A percentile compares a stretch with the other conserved stretches of the same genome.
Evolutionary conservation across 2,797 vertebrate species (phyloP).

Genomic region (Podargus strigoides): DNA sequence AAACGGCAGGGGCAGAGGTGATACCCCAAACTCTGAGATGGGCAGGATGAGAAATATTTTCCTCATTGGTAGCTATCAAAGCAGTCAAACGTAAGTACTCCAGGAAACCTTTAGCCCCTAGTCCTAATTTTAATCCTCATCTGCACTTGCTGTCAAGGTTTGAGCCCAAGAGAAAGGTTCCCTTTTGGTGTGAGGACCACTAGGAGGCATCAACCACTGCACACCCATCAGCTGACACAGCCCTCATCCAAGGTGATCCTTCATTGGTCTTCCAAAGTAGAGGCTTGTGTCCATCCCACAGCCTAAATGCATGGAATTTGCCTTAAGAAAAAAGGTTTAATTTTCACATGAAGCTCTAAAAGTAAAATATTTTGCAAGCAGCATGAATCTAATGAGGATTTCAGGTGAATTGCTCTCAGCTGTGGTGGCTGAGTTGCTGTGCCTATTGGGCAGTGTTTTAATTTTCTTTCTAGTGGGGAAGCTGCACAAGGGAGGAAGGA

Average conservation of each 20-base stretch:
- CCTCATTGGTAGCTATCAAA: neutral
- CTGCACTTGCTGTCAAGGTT: neutral
- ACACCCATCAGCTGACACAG: neutral
- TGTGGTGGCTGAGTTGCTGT: neutral
- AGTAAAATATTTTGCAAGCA: neutral
- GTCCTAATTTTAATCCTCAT: neutral
- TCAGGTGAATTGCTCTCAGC: neutral
- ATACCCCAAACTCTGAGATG: neutral
- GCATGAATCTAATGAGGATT: conserved; percentile 25
- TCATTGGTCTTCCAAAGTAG: neutral
- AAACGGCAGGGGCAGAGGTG: neutral
- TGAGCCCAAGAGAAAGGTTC: neutral
- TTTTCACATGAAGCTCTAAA: neutral
- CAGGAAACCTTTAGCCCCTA: neutral
- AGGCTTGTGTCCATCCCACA: neutral
- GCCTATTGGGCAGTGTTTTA: conserved; percentile 1
- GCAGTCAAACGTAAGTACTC: neutral
- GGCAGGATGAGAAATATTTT: no score
- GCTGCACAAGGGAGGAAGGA: conserved; percentile 31
- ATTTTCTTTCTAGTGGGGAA: conserved; percentile 43
- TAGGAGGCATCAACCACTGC: neutral
- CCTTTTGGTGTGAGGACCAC: neutral
- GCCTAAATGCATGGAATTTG: neutral
- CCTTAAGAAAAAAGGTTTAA: neutral
- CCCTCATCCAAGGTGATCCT: neutral